Percentiles rank a stretch among this genome's conserved stretches.
Evolutionary conservation across 2,888 invertebrate species (phyloP).

Genomic region (Gerris lacustris): DNA sequence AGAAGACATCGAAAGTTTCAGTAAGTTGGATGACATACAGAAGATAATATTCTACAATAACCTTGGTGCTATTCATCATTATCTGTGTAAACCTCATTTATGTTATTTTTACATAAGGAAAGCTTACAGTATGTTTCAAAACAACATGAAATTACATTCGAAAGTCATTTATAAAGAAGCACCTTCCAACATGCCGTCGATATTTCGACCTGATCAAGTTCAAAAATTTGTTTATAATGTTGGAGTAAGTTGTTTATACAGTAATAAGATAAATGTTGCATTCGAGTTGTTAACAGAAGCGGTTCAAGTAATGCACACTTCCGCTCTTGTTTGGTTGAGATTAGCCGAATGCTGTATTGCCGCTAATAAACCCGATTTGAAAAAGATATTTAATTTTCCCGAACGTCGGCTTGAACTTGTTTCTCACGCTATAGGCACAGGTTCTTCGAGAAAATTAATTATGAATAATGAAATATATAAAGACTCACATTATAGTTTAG

Average conservation of each 20-base stretch:
- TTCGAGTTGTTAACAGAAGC: slow-evolving; percentile 84
- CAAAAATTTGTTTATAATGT: slow-evolving; percentile 63
- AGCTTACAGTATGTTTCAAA: slow-evolving; percentile 33
- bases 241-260: slow-evolving; percentile 69
- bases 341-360: slow-evolving; percentile 85
- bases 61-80: slow-evolving; percentile 66
- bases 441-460: slow-evolving; percentile 50
- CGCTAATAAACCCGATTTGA: slow-evolving; percentile 50
- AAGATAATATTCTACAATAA: slow-evolving; percentile 61
- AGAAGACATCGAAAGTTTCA: slow-evolving; percentile 22
- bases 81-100: slow-evolving; percentile 66
- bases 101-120: slow-evolving; percentile 64
- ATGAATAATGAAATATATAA: slow-evolving; percentile 39
- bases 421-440: slow-evolving; percentile 46
- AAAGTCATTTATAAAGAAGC: slow-evolving; percentile 12
- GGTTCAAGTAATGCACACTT: slow-evolving; percentile 59
- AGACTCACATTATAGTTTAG: slow-evolving; percentile 41
- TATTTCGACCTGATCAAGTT: slow-evolving; percentile 19
- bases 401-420: slow-evolving; percentile 48
- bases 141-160: neutral
- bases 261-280: slow-evolving; percentile 67
- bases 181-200: slow-evolving; percentile 36
- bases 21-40: slow-evolving; percentile 17
- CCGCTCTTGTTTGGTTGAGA: slow-evolving; percentile 81
- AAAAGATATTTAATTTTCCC: slow-evolving; percentile 47